Evolutionary conservation across 2,113 vertebrate genomes (phyloP).

Genomic region (Solea senegalensis): DNA sequence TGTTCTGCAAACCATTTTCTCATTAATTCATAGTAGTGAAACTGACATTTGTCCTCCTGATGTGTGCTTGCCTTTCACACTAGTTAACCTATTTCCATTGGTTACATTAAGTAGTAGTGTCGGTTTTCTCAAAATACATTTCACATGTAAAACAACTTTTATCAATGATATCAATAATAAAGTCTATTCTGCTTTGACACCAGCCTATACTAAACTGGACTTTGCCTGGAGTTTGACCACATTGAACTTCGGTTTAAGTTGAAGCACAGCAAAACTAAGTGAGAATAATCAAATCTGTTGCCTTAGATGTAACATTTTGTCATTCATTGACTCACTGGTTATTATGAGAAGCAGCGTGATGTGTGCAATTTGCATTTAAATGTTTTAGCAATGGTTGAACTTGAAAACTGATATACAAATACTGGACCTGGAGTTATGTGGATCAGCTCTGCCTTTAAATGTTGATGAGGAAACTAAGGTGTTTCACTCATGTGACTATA

Average conservation of each 20-base stretch:
- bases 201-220: neutral
- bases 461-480: too few relatives aligned
- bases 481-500: neutral
- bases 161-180: neutral
- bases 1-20: slow-evolving; percentile 76
- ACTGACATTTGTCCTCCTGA: slow-evolving; percentile 63
- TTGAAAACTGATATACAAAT: slow-evolving; percentile 2
- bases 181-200: neutral
- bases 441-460: too few relatives aligned
- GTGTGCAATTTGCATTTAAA: neutral
- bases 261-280: slow-evolving; percentile 1
- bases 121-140: neutral
- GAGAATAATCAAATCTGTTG: slow-evolving; percentile 12
- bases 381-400: neutral
- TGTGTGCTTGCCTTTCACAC: slow-evolving; percentile 29
- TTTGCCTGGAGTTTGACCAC: neutral
- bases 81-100: slow-evolving; percentile 1
- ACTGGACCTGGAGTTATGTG: neutral
- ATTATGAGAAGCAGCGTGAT: neutral
- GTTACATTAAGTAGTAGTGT: neutral
- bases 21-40: slow-evolving; percentile 78
- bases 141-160: neutral
- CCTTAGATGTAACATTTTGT: neutral
- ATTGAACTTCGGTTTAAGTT: neutral
- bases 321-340: neutral